Evolutionary conservation across 1,140 invertebrate genomes (phyloP), one percentile per base, ranked within the genome.

Genomic region (Bemisia tabaci): DNA sequence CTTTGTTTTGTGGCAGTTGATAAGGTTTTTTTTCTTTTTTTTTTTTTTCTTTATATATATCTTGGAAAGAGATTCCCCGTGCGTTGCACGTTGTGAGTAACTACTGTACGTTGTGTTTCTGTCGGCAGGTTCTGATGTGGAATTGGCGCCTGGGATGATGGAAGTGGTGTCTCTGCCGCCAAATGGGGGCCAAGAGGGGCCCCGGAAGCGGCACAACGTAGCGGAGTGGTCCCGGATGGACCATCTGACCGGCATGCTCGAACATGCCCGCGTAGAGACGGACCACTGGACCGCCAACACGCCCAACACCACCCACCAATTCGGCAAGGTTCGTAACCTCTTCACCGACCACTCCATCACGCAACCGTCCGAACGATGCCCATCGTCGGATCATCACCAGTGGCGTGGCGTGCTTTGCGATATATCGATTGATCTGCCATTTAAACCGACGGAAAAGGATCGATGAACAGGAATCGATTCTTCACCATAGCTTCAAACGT

Each of bases 221-320:
- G 75, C 76, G 69, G 81, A 82, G 71, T 82, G 81, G 81, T 80
- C 79, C 63, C 72, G 77, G 63, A 74, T 82, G 62, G 80, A 82
- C 70, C 74, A 75, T 65, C 73, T 82, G 68, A 81, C 79, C 2
- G 81, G 80, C 22, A 79, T 81, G 69, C 70, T 82, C 65, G 80
- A 82, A 73, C 73, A 77, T 68, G 81, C 81, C 12, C 71, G 80
- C 26, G 73, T 81, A 2, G 80, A 82, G 71, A 82, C 79, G 25
- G 80, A 80, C 69, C 78, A 78, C 64, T 82, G 81, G 81, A 71
- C 76, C 24, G 75, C 79, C 21, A 78, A 73, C 65, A 80, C 77
- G n/a, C 72, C 74, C n/a, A 77, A 75, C 67, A 73, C 79, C 22
- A 75, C 73, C 23, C 79, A 80, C 65, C 79, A 81, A 67, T 82